Evolutionary conservation across 2,797 vertebrate genomes (phyloP).

Genomic region (Thamnophis elegans): DNA sequence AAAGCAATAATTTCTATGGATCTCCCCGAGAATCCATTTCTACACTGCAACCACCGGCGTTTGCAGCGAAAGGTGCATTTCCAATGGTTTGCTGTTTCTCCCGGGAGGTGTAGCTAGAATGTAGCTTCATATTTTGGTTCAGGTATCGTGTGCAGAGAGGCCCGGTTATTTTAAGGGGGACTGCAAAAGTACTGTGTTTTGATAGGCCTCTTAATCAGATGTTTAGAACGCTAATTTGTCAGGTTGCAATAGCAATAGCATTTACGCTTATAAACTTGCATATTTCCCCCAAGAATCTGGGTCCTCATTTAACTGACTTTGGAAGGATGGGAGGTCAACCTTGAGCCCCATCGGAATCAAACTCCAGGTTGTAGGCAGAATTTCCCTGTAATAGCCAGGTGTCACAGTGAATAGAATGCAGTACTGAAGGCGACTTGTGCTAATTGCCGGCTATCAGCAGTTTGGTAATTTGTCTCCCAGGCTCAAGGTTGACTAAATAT

Average conservation of each 20-base stretch:
- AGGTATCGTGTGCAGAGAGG: background rate
- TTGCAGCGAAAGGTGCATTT: background rate
- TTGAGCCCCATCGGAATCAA: too few species aligned
- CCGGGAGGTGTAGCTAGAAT: background rate
- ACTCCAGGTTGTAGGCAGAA: too few species aligned
- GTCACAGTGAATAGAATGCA: too few species aligned
- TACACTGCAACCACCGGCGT: background rate
- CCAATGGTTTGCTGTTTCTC: background rate
- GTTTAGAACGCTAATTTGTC: background rate
- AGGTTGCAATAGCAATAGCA: background rate
- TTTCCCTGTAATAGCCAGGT: too few species aligned
- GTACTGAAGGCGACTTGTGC: too few species aligned
- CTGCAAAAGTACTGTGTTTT: background rate
- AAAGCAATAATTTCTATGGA: background rate
- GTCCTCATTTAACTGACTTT: too few species aligned
- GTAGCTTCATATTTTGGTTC: too few species aligned
- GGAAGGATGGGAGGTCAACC: too few species aligned
- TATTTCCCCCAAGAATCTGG: too few species aligned
- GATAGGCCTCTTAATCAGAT: background rate
- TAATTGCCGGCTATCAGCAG: too few species aligned
- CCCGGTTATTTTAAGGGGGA: background rate
- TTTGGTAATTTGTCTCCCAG: too few species aligned
- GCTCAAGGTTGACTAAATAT: too few species aligned
- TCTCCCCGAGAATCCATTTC: background rate
- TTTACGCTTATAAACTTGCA: background rate